These are phyloP conservation scores for Poeciliopsis infans DNA, from an alignment of 2,797 vertebrate species.

Conservation along the genomic window DNA sequence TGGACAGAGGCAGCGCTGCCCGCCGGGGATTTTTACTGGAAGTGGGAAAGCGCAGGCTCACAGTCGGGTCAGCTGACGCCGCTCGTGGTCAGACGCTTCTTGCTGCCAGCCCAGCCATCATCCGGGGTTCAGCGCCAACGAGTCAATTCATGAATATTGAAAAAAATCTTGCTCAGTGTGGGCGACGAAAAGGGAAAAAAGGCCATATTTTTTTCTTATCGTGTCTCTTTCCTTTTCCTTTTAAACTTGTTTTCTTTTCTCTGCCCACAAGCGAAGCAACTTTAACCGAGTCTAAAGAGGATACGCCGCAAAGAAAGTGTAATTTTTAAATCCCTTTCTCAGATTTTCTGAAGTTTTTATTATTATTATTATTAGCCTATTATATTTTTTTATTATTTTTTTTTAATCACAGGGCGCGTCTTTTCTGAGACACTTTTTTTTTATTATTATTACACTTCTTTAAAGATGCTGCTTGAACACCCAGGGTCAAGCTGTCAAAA, in stretches of 20 bases:
- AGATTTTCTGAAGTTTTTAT: not conserved
- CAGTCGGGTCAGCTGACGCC: constrained; percentile 71
- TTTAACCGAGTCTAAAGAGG: constrained; percentile 39
- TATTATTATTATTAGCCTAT: not conserved
- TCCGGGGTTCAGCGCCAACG: constrained; percentile 47
- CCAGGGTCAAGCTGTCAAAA: constrained; percentile 83
- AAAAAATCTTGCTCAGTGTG: constrained; percentile 44
- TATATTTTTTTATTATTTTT: too few species aligned
- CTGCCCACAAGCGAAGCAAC: constrained; percentile 1
- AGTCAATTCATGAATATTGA: constrained; percentile 67
- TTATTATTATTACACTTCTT: not conserved
- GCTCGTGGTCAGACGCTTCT: constrained; percentile 47
- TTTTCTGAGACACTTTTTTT: not conserved
- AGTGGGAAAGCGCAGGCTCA: constrained; percentile 43
- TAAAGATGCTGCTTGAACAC: constrained; percentile 86
- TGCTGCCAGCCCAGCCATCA: constrained; percentile 17
- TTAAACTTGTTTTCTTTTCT: too few species aligned
- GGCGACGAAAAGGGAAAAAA: constrained; percentile 24
- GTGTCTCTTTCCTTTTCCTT: constrained; percentile 6
- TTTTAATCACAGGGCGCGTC: not conserved
- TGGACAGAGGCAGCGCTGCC: constrained; percentile 77
- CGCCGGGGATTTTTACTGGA: not conserved
- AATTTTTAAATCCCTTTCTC: not conserved
- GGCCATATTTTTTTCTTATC: constrained; percentile 17
- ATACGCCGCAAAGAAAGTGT: constrained; percentile 36